Evolutionary conservation across 2,888 invertebrate species (phyloP).

Genomic region (Aelia acuminata): DNA sequence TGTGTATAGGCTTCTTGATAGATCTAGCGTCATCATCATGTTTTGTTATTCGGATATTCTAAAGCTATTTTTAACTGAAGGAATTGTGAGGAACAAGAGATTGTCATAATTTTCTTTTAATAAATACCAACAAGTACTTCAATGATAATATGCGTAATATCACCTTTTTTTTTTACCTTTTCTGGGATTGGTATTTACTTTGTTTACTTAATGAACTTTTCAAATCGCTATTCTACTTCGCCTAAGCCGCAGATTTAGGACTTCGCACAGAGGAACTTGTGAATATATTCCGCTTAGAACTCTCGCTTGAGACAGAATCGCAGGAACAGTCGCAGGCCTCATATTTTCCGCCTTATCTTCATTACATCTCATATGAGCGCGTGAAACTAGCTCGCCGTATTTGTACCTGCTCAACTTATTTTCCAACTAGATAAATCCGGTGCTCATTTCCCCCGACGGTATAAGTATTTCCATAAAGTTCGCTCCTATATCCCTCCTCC

Average conservation of each 20-base stretch:
- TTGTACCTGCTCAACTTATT: slow-evolving; percentile 21
- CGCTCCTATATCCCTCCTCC: background rate
- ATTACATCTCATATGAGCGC: slow-evolving; percentile 24
- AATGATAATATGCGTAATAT: no score
- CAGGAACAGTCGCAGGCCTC: background rate
- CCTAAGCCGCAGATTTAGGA: background rate
- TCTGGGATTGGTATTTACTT: background rate
- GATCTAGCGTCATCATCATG: no score
- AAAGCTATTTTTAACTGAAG: no score
- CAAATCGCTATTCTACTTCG: background rate
- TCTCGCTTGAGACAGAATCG: background rate
- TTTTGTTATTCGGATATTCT: no score
- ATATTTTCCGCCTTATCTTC: slow-evolving; percentile 9
- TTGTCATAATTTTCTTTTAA: no score
- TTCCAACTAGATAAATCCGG: slow-evolving; percentile 5
- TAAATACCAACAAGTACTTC: no score
- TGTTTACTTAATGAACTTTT: background rate
- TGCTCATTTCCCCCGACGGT: slow-evolving; percentile 5
- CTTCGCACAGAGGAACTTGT: background rate
- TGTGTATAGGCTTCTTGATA: no score
- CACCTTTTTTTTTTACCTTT: no score
- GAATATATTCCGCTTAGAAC: background rate
- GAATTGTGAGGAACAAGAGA: no score
- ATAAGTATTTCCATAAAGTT: slow-evolving; percentile 28
- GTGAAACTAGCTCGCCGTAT: background rate